These are phyloP conservation scores for Malurus splendens DNA, from an alignment of 2,797 vertebrate species.

Conservation along the genomic window DNA sequence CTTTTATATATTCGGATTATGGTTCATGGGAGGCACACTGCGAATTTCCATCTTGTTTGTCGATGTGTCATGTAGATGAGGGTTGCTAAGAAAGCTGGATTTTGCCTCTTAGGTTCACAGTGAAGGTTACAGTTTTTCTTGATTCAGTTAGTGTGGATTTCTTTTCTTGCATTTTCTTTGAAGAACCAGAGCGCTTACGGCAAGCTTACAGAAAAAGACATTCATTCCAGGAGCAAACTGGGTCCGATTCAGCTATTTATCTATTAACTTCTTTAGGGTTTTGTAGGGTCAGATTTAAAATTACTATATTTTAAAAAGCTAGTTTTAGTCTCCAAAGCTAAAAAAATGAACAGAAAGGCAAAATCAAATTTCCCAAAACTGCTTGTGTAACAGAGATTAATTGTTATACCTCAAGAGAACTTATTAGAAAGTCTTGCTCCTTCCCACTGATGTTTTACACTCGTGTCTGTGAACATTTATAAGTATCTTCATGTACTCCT, in stretches of 20 bases:
- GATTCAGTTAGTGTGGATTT: not conserved
- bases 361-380: not conserved
- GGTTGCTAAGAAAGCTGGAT: not conserved
- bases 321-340: not conserved
- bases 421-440: not conserved
- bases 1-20: not conserved
- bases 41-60: not conserved
- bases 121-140: not conserved
- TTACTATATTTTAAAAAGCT: not conserved
- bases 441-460: not conserved
- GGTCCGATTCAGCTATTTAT: not conserved
- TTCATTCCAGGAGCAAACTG: not conserved
- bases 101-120: not conserved
- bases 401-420: not conserved
- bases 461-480: not conserved
- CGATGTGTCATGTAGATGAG: not conserved
- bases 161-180: not conserved
- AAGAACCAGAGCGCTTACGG: not conserved
- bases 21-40: not conserved
- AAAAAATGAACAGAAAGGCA: not conserved
- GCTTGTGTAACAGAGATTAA: not conserved
- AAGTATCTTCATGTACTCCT: not conserved
- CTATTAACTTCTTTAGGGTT: not conserved
- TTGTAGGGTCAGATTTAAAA: not conserved
- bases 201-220: not conserved